Percentiles rank a stretch among this genome's conserved stretches.
Evolutionary conservation across 2,113 vertebrate species (phyloP).

Genomic region (Daubentonia madagascariensis): DNA sequence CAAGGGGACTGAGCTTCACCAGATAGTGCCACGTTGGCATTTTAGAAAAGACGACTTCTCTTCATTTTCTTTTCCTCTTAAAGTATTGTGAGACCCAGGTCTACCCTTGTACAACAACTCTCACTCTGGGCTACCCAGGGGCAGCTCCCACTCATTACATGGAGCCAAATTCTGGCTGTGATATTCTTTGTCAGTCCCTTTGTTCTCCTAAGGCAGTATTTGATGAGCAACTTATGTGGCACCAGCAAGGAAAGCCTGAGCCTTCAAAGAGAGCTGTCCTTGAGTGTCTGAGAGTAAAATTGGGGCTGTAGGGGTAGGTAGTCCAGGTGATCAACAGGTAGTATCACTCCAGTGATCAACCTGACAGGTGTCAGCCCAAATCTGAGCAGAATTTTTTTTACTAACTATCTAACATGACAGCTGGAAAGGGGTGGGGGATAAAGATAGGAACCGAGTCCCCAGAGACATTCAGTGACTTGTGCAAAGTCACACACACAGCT

Average conservation of each 20-base stretch:
- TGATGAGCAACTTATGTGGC: neutral
- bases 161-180: neutral
- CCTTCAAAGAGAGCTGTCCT: neutral
- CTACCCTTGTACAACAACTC: neutral
- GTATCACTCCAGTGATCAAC: neutral
- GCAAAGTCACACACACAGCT: constrained; percentile 19
- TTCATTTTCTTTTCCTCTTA: constrained; percentile 44
- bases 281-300: neutral
- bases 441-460: neutral
- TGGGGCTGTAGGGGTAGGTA: neutral
- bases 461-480: neutral
- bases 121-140: neutral
- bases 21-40: constrained; percentile 46
- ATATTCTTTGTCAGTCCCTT: neutral
- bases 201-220: neutral
- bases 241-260: neutral
- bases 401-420: neutral
- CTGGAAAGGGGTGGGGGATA: neutral
- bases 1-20: neutral
- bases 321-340: neutral
- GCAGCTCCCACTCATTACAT: neutral
- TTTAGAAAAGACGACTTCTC: neutral
- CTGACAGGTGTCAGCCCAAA: neutral
- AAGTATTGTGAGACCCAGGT: neutral
- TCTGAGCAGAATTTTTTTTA: neutral